Base-by-base conservation (phyloP, 2,888 invertebrate genomes). In the Stictocephala bisonia region DNA sequence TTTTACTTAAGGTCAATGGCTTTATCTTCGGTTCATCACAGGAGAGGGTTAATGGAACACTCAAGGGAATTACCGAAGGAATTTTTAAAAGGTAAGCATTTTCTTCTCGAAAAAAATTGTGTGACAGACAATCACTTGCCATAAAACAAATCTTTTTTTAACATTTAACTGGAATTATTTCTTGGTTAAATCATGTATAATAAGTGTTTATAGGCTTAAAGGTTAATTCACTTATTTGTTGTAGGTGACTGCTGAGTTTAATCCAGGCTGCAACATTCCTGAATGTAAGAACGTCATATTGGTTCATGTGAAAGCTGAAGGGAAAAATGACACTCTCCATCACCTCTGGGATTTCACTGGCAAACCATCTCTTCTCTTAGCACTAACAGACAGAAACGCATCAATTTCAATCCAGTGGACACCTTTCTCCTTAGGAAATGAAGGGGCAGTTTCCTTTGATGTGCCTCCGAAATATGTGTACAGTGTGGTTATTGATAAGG, bases 341-440 rank as follows among this genome's bases (percentile, higher is more conserved):
- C 90, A 90, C 80, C 77, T 91, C 56, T 90, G 91, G 89, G 90
- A 90, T 82, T 90, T 91, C 78, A 86, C 87, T 2, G 86, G 87
- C 2, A 84, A 86, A 48, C 91, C 91, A 0, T 87, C 88, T 0
- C 80, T 91, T 26, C 82, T 90, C 15, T 83, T 88, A 29, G 86
- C 87, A 0, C 81, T 88, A 0, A 88, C 89, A 0, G 81, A 84
- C 0, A 77, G 83, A 0, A 84, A 86, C 70, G 83, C 86, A 0
- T 82, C 84, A 0, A 77, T 91, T 4, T 79, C 80, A 6, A 83
- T 91, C 9, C 79, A 83, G 56, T 91, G 90, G 89, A 77, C 82
- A 0, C 78, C 82, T 0, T 84, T 83, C 27, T 66, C 83, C 48
- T 73, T 77, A 7, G 77, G 74, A 31, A 71, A 44, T 72, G 83